Percentiles rank a stretch among this genome's conserved stretches.
Evolutionary conservation across 2,888 invertebrate genomes (phyloP).

Genomic region (Oxytorus armatus): DNA sequence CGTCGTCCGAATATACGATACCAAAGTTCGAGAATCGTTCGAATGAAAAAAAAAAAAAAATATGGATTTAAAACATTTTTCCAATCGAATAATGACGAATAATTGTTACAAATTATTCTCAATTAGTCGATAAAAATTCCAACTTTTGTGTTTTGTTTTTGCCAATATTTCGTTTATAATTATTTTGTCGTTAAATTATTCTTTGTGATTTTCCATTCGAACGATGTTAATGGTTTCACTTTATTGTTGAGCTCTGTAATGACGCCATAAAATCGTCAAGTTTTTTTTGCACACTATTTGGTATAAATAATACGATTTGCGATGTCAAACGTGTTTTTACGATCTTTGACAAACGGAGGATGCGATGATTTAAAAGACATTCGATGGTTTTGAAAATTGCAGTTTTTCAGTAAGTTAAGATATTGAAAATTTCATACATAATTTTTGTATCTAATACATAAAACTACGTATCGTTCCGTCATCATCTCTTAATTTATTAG

Average conservation of each 20-base stretch:
- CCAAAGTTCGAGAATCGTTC: not conserved
- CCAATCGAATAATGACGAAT: not conserved
- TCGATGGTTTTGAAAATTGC: no score
- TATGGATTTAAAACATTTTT: slow-evolving; percentile 18
- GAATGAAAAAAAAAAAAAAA: slow-evolving; percentile 32
- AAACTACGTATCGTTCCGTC: no score
- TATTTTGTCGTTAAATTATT: not conserved
- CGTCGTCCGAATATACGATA: not conserved
- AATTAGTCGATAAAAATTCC: no score
- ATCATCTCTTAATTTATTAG: no score
- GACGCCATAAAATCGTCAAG: not conserved
- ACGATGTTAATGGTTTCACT: not conserved
- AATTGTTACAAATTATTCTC: no score
- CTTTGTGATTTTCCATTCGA: not conserved
- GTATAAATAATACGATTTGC: slow-evolving; percentile 17
- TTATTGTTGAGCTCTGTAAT: not conserved
- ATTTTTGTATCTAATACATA: no score
- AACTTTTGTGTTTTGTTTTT: no score
- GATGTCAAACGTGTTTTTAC: no score
- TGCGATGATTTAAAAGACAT: no score
- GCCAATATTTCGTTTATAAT: not conserved
- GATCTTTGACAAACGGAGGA: no score
- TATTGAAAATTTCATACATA: no score
- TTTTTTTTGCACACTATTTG: not conserved
- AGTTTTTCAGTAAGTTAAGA: no score